phyloP scores from a whole-genome alignment of 2,113 vertebrate genomes.

The Stegastes partitus region DNA sequence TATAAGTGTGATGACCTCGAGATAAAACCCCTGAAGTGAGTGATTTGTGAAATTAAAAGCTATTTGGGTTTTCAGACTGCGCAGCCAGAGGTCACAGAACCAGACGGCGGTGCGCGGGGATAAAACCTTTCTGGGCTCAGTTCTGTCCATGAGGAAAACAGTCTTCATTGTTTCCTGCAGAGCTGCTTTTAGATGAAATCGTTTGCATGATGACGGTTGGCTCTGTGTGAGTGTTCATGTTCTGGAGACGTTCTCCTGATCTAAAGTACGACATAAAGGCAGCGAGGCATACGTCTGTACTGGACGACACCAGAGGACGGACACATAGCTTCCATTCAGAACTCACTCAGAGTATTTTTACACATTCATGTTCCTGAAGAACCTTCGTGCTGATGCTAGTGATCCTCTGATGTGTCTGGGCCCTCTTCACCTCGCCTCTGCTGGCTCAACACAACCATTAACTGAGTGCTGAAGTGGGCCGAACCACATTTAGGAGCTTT shows the following conservation, averaged over 20 bases:
- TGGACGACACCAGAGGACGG: no score
- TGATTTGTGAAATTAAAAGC: background rate
- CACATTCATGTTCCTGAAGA: no score
- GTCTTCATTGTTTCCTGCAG: constrained; percentile 42
- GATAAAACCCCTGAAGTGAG: background rate
- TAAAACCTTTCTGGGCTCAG: background rate
- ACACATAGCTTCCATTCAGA: no score
- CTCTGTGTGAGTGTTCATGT: constrained; percentile 14
- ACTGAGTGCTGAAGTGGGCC: no score
- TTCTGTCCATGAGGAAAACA: constrained; percentile 18
- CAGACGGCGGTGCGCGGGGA: background rate
- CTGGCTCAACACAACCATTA: no score
- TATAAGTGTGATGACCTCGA: constrained; percentile 5
- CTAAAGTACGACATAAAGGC: constrained; percentile 12
- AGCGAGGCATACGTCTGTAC: background rate
- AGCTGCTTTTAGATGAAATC: constrained; percentile 46
- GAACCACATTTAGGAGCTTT: no score
- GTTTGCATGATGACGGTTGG: constrained; percentile 46
- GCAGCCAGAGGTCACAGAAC: background rate
- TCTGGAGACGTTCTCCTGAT: background rate
- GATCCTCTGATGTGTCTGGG: no score
- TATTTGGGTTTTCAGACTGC: background rate
- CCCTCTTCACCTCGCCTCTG: no score
- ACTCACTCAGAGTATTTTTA: no score
- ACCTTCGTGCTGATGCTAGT: no score